Conservation (phyloP, 2,888 invertebrate genomes). For the Agrotis segetum region DNA sequence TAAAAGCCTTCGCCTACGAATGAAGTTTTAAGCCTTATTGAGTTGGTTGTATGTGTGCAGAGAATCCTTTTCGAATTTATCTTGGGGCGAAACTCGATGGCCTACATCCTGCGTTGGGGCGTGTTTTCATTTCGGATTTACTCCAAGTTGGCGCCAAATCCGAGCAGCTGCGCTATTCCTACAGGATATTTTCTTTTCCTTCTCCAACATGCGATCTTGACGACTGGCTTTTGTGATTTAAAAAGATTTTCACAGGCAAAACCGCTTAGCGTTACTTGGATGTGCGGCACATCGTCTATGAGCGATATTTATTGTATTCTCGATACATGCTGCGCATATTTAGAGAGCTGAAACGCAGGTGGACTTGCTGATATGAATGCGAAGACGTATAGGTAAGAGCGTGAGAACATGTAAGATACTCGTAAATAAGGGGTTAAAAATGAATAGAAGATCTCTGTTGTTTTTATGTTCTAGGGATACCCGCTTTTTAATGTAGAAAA, state of each 20-base stretch:
- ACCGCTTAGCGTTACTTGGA: slow-evolving; percentile 82
- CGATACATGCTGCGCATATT: slow-evolving; percentile 51
- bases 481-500: not conserved
- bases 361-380: slow-evolving; percentile 20
- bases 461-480: not conserved
- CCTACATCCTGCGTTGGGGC: slow-evolving; percentile 81
- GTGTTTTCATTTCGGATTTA: slow-evolving; percentile 90
- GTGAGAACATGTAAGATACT: slow-evolving; percentile 18
- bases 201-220: slow-evolving; percentile 87
- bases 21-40: slow-evolving; percentile 88
- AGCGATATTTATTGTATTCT: slow-evolving; percentile 69
- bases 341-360: slow-evolving; percentile 37
- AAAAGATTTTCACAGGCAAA: slow-evolving; percentile 88
- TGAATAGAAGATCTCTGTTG: no score
- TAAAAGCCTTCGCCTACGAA: slow-evolving; percentile 80
- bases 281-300: slow-evolving; percentile 73
- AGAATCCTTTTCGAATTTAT: slow-evolving; percentile 87
- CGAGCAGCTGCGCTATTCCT: slow-evolving; percentile 85
- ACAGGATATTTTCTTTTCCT: slow-evolving; percentile 88
- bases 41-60: slow-evolving; percentile 83
- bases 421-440: slow-evolving; percentile 1
- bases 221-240: slow-evolving; percentile 90
- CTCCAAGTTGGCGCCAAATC: slow-evolving; percentile 87
- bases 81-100: slow-evolving; percentile 81
- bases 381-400: slow-evolving; percentile 27